Evolutionary conservation across 2,797 vertebrate species (phyloP), one percentile per base, ranked within the genome.

Genomic region (Arrhamphus sclerolepis): DNA sequence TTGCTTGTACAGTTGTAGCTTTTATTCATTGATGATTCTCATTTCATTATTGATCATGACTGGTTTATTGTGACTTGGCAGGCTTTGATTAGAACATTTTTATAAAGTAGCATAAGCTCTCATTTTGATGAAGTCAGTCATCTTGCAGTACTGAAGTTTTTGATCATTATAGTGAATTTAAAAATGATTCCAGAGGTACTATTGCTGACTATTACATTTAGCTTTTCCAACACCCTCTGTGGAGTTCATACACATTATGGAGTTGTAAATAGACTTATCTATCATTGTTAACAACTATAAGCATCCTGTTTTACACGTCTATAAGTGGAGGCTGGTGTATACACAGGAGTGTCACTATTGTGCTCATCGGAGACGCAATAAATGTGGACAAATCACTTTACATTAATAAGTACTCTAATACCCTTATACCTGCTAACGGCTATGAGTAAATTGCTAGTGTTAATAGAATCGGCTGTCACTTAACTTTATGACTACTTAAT

Each of bases 21-120:
- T 22, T 26, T 68, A 82, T 75, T 70, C 57, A 53, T 57, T 63
- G 51, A 54, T 42, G 56, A 52, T 62, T 63, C 34, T 60, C 50
- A 68, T 38, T 14, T 38, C 13, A 14, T 38, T 16, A 38, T 1
- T 38, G 10, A 66, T 79, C 80, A 77, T 68, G 80, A 67, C 63
- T 24, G 62, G 9, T 31, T 48, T 39, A 48, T 18, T 10, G 6
- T 17, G 21, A n/a, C 18, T 53, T 52, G 0, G 24, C 39, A 1
- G 1, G 1, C 41, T 39, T 44, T 22, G 16, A 9, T n/a, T 7
- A 5, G 7, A 17, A 52, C 7, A 26, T 16, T 50, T 50, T 21
- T n/a, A 19, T 28, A 5, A 44, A 20, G n/a, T 53, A 13, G 34
- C 34, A 38, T 38, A 38, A 24, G 24, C 13, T 24, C 21, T 17